Base-by-base conservation (phyloP, 2,113 vertebrate species). In the Brachyhypopomus gauderio region DNA sequence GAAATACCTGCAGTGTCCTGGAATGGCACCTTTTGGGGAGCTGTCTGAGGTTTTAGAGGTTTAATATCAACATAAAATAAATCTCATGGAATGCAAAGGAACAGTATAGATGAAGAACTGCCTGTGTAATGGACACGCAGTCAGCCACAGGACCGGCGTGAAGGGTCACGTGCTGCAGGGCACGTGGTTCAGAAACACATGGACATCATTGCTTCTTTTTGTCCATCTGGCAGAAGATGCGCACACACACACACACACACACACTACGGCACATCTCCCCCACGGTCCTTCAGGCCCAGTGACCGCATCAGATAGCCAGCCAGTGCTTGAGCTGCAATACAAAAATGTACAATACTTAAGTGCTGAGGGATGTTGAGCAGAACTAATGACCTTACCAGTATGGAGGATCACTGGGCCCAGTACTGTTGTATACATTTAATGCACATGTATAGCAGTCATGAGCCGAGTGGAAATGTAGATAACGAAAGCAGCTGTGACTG, bases 231-330 rank as follows among this genome's bases (percentile, higher is more conserved):
- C 52, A 75, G 80, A 56, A 30, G 79, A 66, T 62, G 45, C 12
- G 41, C 56, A 67, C n/a, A 67, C 30, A 58, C 80, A 77, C 69
- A 77, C n/a, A 52, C 64, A 70, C 45, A 52, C 45, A 52, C 45
- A 52, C 45, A 52, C 45, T 3, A 52, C 45, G 12, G n/a, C 86
- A 70, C 62, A 66, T 63, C 87, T 85, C 84, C 80, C 48, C 36
- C 66, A 83, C 63, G 41, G 38, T 36, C 75, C 55, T 73, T 22
- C 20, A 75, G 69, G 63, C 17, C 19, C 30, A 52, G 16, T 79
- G 41, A 2, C 75, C 70, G 63, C 67, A 77, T 94, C 90, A 94
- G 83, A 94, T 94, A 85, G 93, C 89, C 88, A 94, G 82, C 93
- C 93, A 94, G 71, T 94, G 93, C 36, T 58, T 92, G 66, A 93